Conservation (phyloP, 2,888 invertebrate species). For the Hypolimnas misippus region DNA sequence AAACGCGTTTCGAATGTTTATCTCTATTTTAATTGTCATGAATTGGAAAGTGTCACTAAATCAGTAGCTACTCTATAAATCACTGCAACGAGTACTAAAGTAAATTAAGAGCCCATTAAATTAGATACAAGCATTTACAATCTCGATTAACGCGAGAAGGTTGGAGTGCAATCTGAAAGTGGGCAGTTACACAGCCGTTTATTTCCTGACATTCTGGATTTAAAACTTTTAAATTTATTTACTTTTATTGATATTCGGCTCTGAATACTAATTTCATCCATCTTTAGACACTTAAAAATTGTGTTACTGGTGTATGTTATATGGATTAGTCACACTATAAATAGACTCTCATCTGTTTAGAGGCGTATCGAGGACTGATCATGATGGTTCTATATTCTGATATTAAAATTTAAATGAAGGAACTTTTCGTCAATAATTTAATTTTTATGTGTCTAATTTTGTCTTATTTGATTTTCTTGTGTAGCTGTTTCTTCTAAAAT, state of each 20-base stretch:
- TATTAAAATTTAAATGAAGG: no score
- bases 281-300: neutral
- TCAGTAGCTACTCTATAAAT: conserved; percentile 27
- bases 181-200: neutral
- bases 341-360: neutral
- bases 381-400: no score
- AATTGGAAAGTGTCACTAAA: conserved; percentile 12
- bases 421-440: no score
- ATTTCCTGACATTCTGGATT: neutral
- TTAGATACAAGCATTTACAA: conserved; percentile 17
- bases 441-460: no score
- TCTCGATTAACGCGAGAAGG: conserved; percentile 7
- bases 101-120: conserved; percentile 31
- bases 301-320: neutral
- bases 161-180: conserved; percentile 8
- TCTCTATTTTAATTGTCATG: conserved; percentile 3
- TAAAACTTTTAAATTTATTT: neutral
- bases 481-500: no score
- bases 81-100: conserved; percentile 15
- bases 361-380: neutral
- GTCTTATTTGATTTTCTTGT: no score
- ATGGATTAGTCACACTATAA: neutral
- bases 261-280: neutral
- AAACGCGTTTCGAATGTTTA: conserved; percentile 1
- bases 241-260: neutral